Base-by-base conservation (phyloP, 37 sponge, comb jelly and placozoan genomes). In the Eunapius fragilis region DNA sequence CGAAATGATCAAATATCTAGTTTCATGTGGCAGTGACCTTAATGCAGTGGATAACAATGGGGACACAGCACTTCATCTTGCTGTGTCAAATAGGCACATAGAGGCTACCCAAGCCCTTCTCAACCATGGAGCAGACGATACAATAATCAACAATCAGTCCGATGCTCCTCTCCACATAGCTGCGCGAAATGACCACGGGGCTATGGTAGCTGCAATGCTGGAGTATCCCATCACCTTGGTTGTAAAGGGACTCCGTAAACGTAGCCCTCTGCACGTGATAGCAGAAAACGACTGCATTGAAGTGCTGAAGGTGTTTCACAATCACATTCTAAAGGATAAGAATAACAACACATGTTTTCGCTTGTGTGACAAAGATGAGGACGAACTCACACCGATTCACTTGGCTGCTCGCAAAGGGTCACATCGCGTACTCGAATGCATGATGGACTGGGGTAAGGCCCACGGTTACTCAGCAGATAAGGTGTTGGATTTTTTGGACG, bases 41-140 rank as follows among this genome's bases (percentile, higher is more conserved):
- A 81, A 90, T 76, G 88, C 88, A 41, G 67, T 37, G 41, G 92
- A 95, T 49, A 80, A 87, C 12, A 67, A 91, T 27, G 96, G 96
- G 5, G 84, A 92, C 83, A 97, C 96, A 28, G 92, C 98, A 9
- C 73, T 97, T 25, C 98, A 93, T 72, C 35, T 91, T 67, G 94
- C 98, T 33, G 86, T 82, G 28, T 23, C 27, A 0, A 70, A 90
- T 31, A 77, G 75, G 2, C 80, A 86, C 22, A 25, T 37, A 0
- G 90, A 84, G 58, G 83, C 90, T 23, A 32, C 86, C 25, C 49
- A 83, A 35, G 71, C 88, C 28, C 90, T 97, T 27, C 84, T 97
- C 22, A 74, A 58, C 45, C 45, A 33, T 25, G 75, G 76, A 33
- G 92, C 91, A 25, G 74, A 91, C 76, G 87, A 86, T 74, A 76